Evolutionary conservation across 2,888 invertebrate genomes (phyloP), one percentile per base, ranked within the genome.

Genomic region (Agrotis exclamationis): DNA sequence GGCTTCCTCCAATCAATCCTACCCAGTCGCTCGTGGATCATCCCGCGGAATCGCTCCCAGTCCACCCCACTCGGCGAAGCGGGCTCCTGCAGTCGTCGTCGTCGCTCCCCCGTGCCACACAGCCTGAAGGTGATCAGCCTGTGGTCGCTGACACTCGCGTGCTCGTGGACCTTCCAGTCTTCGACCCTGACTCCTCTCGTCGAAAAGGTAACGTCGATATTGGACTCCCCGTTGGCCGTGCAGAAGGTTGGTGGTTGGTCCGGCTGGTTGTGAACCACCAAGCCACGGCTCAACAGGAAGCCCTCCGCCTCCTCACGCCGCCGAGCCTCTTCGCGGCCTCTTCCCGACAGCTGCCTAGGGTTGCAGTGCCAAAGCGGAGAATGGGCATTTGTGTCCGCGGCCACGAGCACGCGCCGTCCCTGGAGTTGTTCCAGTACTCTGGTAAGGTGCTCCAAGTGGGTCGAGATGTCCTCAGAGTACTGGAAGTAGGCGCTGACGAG

Each of bases 331-430:
- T 82, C 80, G 0, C 48, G 72, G 0, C 87, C 86, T 0, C 82
- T 28, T 0, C 86, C 85, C 1, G 22, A 39, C 11, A 39, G 11
- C 11, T 39, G 39, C 9, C 11, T 48, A 0, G 24, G 39, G 0
- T 22, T 11, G 0, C 80, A 82, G 56, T 74, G 67, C 85, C 87
- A 87, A 1, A 39, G 5, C 0, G 86, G 85, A 0, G 86, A 89
- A 66, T 88, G 86, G 0, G 88, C 80, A 33, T 88, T 88, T 5
- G 57, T 54, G 64, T 88, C 88, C 0, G 74, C 74, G 0, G 84
- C 80, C 0, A 88, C 54, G 0, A 88, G 9, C 0, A 87, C 66
- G 0, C 18, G 45, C 0, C 14, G 33, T 0, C 84, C 85, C 0
- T 33, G 1, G 0, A 87, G 62, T 0, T 0, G 7, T 0, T 73